Conservation (phyloP, 2,797 vertebrate genomes). For the Clarias pachynema region DNA sequence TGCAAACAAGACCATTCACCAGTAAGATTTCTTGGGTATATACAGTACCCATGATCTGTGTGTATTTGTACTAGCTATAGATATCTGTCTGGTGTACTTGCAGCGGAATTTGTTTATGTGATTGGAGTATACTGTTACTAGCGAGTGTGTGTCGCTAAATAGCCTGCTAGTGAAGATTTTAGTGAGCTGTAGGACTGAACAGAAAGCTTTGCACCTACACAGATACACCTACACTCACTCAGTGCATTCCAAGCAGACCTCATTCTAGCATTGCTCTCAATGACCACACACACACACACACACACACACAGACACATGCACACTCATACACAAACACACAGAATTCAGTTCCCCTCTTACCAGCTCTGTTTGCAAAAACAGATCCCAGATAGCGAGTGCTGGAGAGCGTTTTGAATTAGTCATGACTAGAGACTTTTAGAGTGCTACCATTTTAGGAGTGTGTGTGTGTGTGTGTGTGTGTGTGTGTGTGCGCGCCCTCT, state of each 20-base stretch:
- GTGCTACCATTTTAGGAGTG: constrained; percentile 52
- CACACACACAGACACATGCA: constrained; percentile 29
- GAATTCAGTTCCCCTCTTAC: constrained; percentile 41
- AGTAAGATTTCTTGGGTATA: constrained; percentile 18
- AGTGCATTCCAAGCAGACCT: neutral
- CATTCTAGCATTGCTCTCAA: constrained; percentile 11
- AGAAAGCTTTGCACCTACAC: constrained; percentile 21
- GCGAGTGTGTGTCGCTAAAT: neutral
- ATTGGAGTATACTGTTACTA: neutral
- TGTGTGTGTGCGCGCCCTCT: constrained; percentile 6
- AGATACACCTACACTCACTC: constrained; percentile 26
- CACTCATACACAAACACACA: constrained; percentile 18
- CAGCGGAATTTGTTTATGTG: neutral
- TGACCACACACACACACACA: constrained; percentile 43
- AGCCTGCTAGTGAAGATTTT: neutral
- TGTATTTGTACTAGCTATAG: neutral
- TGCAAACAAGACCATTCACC: neutral
- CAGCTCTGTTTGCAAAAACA: constrained; percentile 53
- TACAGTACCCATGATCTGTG: neutral
- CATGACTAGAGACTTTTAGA: constrained; percentile 61
- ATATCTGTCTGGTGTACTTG: neutral
- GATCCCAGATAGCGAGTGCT: constrained; percentile 50
- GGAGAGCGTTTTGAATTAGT: constrained; percentile 60
- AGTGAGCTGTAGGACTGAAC: neutral
- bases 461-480: constrained; percentile 13